Conservation (phyloP, 2,113 vertebrate genomes). For the Sarotherodon lohbergeri region DNA sequence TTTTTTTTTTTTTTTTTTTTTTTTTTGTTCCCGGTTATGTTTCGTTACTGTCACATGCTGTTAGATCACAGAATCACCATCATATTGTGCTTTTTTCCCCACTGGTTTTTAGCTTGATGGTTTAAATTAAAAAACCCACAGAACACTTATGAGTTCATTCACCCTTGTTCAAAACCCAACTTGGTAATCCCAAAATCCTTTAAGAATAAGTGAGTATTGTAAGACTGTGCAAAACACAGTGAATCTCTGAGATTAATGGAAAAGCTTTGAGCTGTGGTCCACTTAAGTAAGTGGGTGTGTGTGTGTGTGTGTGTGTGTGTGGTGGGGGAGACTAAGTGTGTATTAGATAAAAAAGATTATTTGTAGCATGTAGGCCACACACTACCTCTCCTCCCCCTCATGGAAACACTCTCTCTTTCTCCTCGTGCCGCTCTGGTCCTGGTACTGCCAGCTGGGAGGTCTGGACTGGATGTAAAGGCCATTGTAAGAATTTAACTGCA, state of each 20-base stretch:
- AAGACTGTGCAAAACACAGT: background rate
- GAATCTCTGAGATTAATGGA: slow-evolving; percentile 38
- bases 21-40: no score
- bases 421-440: slow-evolving; percentile 47
- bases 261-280: slow-evolving; percentile 30
- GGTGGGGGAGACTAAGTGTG: background rate
- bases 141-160: background rate
- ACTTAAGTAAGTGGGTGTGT: slow-evolving; percentile 12
- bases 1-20: no score
- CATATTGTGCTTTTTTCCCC: background rate
- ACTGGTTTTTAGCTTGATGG: background rate
- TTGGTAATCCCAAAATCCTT: slow-evolving; percentile 32
- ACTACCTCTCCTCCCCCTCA: background rate
- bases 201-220: slow-evolving; percentile 28
- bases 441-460: slow-evolving; percentile 51
- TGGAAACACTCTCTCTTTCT: background rate
- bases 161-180: background rate
- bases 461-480: slow-evolving; percentile 22
- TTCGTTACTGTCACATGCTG: background rate
- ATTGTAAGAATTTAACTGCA: slow-evolving; percentile 18
- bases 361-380: slow-evolving; percentile 40
- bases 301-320: slow-evolving; percentile 1
- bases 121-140: background rate
- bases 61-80: background rate
- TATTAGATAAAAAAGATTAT: slow-evolving; percentile 38